Base-by-base conservation (phyloP, 2,113 vertebrate species). In the Larimichthys polyactis region DNA sequence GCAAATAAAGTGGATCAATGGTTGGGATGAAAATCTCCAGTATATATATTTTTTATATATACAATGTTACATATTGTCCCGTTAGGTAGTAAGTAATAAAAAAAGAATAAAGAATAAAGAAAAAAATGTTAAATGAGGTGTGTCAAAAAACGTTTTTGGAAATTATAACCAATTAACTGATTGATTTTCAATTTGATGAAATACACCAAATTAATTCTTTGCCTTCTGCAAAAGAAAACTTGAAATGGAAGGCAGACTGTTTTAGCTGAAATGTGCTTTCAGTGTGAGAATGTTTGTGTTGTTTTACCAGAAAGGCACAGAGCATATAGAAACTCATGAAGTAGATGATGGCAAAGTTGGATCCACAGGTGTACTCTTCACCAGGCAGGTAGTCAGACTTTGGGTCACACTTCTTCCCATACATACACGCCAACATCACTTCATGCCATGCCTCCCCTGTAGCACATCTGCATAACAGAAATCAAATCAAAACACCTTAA, bases 281-380 rank as follows among this genome's bases (percentile, higher is more conserved):
- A 62, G 10, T 20, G 0, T 40, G 1, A n/a, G 3, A 9, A 20
- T 58, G 20, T 32, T 3, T 24, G 44, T 12, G 40, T 46, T n/a
- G 11, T 36, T 73, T 82, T 94, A 99, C 97, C 96, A 99, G 93
- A 91, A 99, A 99, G 80, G 97, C 97, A 2, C 97, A 99, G 57
- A 99, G 95, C 97, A 98, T 98, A 91, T 99, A 98, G 93, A 99
- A 99, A 86, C 97, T 99, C 94, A 99, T 96, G 90, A 99, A 99
- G 40, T 99, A 99, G 88, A 98, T 96, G 82, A 98, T 96, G 83
- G 97, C 96, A 0, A 99, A 97, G 91, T 93, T 92, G 0, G 97
- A 95, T 63, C 97, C 97, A 0, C 97, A 99, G 0, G 97, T 96
- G 82, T 94, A 91, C 87, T 98, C 97, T 84, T 99, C 97, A 0